These are phyloP conservation scores for Halictus ligatus DNA, from an alignment of 2,888 invertebrate genomes.

Conservation along the genomic window DNA sequence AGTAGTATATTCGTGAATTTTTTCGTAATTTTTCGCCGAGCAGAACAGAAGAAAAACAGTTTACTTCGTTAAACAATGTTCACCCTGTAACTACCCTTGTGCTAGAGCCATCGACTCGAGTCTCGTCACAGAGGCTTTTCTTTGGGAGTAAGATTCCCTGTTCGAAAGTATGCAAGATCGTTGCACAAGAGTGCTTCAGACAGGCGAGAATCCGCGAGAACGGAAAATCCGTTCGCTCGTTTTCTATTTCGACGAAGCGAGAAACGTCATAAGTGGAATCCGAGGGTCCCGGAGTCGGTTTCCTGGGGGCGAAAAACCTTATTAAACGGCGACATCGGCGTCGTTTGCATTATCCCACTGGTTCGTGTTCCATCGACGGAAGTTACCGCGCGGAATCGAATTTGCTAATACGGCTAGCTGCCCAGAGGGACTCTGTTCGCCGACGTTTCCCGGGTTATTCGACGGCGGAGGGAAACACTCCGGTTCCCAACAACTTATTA, in stretches of 20 bases:
- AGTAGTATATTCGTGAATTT: no score
- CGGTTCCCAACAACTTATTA: neutral
- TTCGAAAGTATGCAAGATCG: neutral
- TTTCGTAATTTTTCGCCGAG: no score
- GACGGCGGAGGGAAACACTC: neutral
- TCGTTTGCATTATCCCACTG: constrained; percentile 40
- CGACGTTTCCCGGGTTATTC: constrained; percentile 2
- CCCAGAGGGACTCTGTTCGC: constrained; percentile 21
- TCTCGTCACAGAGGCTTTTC: neutral
- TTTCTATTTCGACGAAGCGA: neutral
- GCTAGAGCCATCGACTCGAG: neutral
- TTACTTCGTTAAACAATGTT: neutral
- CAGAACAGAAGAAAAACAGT: no score
- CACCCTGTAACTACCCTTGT: neutral
- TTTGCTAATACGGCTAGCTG: constrained; percentile 65
- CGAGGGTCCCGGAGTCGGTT: constrained; percentile 24
- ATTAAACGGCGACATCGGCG: constrained; percentile 42
- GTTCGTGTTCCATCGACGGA: constrained; percentile 34
- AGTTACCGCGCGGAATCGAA: constrained; percentile 67
- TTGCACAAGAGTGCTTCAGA: neutral
- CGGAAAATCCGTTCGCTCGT: neutral
- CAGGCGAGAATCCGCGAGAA: neutral
- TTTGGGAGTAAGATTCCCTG: no score
- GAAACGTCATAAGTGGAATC: constrained; percentile 10
- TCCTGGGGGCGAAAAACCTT: constrained; percentile 34